A percentile compares a stretch with the other conserved stretches of the same genome.
Conservation (phyloP, 1,140 invertebrate genomes). For the Eriosoma lanigerum region DNA sequence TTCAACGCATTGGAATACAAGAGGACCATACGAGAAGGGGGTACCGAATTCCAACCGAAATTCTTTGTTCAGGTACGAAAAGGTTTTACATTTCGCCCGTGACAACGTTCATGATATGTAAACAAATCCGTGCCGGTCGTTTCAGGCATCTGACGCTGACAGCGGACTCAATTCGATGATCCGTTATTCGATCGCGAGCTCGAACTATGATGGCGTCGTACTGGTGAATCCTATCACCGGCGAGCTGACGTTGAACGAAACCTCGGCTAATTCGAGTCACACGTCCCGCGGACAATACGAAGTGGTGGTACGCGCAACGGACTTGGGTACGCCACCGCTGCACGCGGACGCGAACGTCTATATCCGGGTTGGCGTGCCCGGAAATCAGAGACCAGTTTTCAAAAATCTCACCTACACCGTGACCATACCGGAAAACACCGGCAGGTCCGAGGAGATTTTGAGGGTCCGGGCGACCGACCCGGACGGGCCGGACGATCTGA, state of each 20-base stretch:
- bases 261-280: constrained; percentile 68
- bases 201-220: constrained; percentile 64
- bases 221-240: constrained; percentile 69
- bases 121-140: not conserved
- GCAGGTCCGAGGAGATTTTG: constrained; percentile 69
- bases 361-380: constrained; percentile 73
- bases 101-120: too few species aligned
- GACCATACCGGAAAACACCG: constrained; percentile 70
- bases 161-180: constrained; percentile 72
- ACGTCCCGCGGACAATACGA: constrained; percentile 75
- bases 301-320: constrained; percentile 69
- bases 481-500: constrained; percentile 70
- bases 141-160: constrained; percentile 69
- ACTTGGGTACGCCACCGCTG: constrained; percentile 66
- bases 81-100: not conserved
- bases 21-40: constrained; percentile 71
- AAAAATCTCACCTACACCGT: constrained; percentile 73
- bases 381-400: constrained; percentile 76
- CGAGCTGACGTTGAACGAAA: constrained; percentile 68
- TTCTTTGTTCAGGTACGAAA: constrained; percentile 66
- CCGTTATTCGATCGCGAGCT: constrained; percentile 68
- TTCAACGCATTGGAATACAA: constrained; percentile 75
- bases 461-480: constrained; percentile 73
- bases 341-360: constrained; percentile 67
- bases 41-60: constrained; percentile 73